A percentile compares a stretch with the other conserved stretches of the same genome.
Conservation (phyloP, 2,888 invertebrate species). For the Xylota sylvarum region DNA sequence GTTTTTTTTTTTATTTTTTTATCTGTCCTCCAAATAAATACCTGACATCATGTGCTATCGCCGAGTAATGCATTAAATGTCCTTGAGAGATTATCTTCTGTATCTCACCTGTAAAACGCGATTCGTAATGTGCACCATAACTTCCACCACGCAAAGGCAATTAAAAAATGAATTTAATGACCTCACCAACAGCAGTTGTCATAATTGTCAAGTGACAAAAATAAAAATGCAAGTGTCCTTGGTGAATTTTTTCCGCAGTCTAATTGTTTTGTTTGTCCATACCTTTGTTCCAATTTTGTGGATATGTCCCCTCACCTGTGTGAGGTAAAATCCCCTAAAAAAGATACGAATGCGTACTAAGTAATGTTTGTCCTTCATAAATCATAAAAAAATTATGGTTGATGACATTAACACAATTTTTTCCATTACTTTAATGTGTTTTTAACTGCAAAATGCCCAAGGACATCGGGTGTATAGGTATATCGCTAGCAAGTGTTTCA, state of each 20-base stretch:
- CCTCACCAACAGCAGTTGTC: conserved; percentile 56
- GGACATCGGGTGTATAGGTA: conserved; percentile 44
- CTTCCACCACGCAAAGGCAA: conserved; percentile 14
- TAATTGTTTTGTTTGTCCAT: conserved; percentile 3
- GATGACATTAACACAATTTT: conserved; percentile 63
- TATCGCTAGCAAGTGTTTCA: conserved; percentile 61
- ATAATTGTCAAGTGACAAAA: conserved; percentile 53
- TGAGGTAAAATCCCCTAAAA: conserved; percentile 57
- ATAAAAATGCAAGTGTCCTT: conserved; percentile 51
- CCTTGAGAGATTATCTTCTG: conserved; percentile 32
- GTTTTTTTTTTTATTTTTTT: not conserved
- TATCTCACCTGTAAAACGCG: conserved; percentile 53
- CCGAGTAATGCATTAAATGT: not conserved
- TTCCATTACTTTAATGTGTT: conserved; percentile 36
- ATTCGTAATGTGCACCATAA: conserved; percentile 37
- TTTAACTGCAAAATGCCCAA: conserved; percentile 52
- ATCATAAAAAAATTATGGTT: conserved; percentile 67
- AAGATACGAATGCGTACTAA: conserved; percentile 34
- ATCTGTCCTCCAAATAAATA: not conserved
- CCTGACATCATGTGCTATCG: not conserved
- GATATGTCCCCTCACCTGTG: conserved; percentile 59
- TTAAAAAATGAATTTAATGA: conserved; percentile 64
- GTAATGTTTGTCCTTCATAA: conserved; percentile 68
- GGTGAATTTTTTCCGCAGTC: conserved; percentile 53
- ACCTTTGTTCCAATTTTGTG: conserved; percentile 1